phyloP scores from a whole-genome alignment of 2,888 invertebrate genomes.

The Acanthoscelides obtectus region DNA sequence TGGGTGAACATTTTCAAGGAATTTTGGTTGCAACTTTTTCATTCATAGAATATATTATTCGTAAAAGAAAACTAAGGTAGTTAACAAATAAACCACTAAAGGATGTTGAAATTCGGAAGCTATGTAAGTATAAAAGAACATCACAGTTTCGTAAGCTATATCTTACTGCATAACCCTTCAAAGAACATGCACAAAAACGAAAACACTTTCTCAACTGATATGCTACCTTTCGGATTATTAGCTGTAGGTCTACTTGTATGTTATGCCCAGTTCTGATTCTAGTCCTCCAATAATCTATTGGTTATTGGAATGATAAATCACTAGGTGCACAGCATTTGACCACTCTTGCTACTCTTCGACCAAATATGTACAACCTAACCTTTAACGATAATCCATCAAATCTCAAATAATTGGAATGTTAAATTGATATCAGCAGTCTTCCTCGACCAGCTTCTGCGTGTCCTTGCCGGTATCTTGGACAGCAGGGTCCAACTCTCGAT shows the following conservation, averaged over 20 bases:
- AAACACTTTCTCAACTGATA: no score
- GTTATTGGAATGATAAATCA: neutral
- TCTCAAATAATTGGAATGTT: constrained; percentile 32
- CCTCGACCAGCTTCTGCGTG: constrained; percentile 84
- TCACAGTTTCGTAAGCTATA: no score
- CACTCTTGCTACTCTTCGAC: neutral
- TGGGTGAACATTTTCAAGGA: no score
- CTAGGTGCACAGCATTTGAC: neutral
- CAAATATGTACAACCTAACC: neutral
- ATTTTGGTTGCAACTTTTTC: no score
- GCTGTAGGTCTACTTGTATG: neutral
- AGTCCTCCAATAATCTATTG: neutral
- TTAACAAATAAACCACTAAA: no score
- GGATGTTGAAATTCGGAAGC: no score
- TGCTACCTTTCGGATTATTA: no score
- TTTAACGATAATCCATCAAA: constrained; percentile 33
- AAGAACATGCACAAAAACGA: no score
- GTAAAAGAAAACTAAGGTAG: no score
- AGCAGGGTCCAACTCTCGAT: constrained; percentile 77
- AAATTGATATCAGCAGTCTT: constrained; percentile 64
- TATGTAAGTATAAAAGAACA: no score
- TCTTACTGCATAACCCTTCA: no score
- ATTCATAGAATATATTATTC: no score
- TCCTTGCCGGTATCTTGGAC: constrained; percentile 84
- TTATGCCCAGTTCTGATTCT: neutral